A percentile compares a stretch with the other conserved stretches of the same genome.
Conservation (phyloP, 2,113 vertebrate species). For the Turnix velox region DNA sequence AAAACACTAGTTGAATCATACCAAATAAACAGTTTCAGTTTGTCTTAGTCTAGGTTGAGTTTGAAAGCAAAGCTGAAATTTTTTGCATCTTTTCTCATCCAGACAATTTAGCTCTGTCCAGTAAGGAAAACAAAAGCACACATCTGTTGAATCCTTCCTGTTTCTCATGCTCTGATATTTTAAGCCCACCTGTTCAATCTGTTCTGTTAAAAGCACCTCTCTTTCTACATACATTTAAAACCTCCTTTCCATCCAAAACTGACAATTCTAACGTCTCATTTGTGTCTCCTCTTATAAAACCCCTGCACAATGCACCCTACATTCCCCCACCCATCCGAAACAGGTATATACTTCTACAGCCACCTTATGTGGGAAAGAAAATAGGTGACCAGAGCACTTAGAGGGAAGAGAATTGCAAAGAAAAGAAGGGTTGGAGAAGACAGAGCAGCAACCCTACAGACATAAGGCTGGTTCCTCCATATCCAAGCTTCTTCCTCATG, state of each 20-base stretch:
- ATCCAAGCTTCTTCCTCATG: neutral
- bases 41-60: neutral
- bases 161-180: neutral
- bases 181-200: neutral
- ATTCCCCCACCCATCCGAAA: neutral
- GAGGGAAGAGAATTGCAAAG: rapidly evolving
- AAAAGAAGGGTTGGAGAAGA: neutral
- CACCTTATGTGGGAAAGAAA: neutral
- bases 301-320: neutral
- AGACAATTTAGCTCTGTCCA: neutral
- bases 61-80: neutral
- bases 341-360: neutral
- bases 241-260: neutral
- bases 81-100: neutral
- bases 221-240: neutral
- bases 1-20: neutral
- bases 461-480: neutral
- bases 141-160: neutral
- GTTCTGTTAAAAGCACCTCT: neutral
- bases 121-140: neutral
- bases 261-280: neutral
- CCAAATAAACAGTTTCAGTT: neutral
- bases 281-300: neutral
- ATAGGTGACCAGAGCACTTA: rapidly evolving
- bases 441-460: neutral